These are phyloP conservation scores for Podotricha telesiphe DNA, from an alignment of 2,888 invertebrate species.

Conservation along the genomic window DNA sequence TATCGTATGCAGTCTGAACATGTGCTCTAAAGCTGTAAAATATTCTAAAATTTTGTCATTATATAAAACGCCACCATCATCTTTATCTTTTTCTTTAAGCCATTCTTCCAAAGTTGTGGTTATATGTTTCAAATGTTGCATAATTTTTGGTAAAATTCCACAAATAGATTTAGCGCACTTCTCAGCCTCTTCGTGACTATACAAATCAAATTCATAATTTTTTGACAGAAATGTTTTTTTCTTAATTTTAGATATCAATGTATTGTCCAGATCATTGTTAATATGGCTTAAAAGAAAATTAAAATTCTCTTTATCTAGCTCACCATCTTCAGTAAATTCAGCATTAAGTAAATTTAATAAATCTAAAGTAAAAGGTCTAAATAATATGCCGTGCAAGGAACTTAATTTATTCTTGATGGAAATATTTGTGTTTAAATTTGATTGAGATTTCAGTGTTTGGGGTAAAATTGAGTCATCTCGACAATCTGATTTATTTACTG, in stretches of 20 bases:
- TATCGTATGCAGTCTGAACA: conserved; percentile 81
- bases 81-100: conserved; percentile 50
- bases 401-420: conserved; percentile 61
- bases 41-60: conserved; percentile 58
- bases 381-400: conserved; percentile 56
- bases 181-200: conserved; percentile 66
- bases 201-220: conserved; percentile 54
- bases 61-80: conserved; percentile 55
- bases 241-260: conserved; percentile 70
- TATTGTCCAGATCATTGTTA: conserved; percentile 60
- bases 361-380: conserved; percentile 64
- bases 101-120: conserved; percentile 59
- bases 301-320: conserved; percentile 56
- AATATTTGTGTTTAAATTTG: conserved; percentile 57
- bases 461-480: conserved; percentile 66
- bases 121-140: conserved; percentile 61
- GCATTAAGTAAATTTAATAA: conserved; percentile 63
- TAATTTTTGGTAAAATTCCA: conserved; percentile 63
- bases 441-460: conserved; percentile 66
- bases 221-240: conserved; percentile 67
- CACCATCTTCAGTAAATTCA: conserved; percentile 57
- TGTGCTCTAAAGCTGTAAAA: conserved; percentile 78
- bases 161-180: conserved; percentile 61
- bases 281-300: conserved; percentile 64
- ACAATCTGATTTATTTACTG: conserved; percentile 51